Base-by-base conservation (phyloP, 2,888 invertebrate species). In the Cheiracanthium punctorium region DNA sequence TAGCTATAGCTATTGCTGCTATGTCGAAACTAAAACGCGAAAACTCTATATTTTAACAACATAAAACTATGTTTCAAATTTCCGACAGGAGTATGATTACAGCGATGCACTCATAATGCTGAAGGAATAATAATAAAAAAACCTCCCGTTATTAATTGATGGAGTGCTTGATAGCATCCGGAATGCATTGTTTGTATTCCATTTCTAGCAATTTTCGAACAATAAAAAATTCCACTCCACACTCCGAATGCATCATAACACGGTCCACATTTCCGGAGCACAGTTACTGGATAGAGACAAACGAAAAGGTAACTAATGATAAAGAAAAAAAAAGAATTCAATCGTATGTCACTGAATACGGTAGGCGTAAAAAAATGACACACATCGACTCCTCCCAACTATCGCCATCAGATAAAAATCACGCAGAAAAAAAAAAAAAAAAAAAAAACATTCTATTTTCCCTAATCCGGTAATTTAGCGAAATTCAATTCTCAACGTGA, bases 391-490 rank as follows among this genome's bases (percentile, higher is more conserved):
- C 37, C 65, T 37, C 73, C 41, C 70, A 33, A 20, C 37, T 28
- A 20, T 71, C n/a, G n/a, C 32, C 58, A 71, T 69, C 79, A 79
- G 79, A 74, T 52, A 67, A 81, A 48, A 58, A 10, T 17, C 58
- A 7, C 32, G 30, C 65, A 33, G 74, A 72, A 72, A 48, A 81
- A n/a, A n/a, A n/a, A n/a, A n/a, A n/a, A n/a, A n/a, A n/a, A n/a
- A n/a, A n/a, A n/a, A n/a, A n/a, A n/a, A n/a, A n/a, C n/a, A 81
- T 58, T 81, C 74, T 67, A 81, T 67, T 74, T 81, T 48, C 33
- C 58, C 32, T 81, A 81, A 81, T 81, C 80, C 80, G 67, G 73
- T 81, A 69, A 81, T 81, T 81, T 73, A 52, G 29, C 67, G 52
- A 81, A 81, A 81, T 81, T 81, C 69, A 81, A 74, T 74, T 81